phyloP scores from a whole-genome alignment of 1,140 invertebrate genomes.

The Drosophila seguyi region DNA sequence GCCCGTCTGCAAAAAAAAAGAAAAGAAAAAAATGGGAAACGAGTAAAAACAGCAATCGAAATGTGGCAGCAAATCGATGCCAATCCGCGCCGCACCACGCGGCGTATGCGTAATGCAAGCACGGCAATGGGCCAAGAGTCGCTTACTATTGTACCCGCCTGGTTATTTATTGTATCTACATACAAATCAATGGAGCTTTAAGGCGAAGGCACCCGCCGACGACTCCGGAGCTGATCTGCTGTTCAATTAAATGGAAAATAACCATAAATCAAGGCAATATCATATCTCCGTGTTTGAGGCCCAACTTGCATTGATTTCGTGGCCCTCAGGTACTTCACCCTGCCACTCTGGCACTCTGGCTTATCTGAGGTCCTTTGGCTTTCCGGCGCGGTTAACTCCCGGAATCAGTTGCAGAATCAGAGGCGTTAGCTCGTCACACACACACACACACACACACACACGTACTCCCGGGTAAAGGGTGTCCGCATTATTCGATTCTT shows the following conservation, averaged over 20 bases:
- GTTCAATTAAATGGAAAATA: constrained; percentile 45
- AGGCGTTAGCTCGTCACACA: constrained; percentile 32
- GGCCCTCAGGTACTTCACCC: constrained; percentile 12
- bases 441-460: no score
- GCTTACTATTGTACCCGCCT: constrained; percentile 58
- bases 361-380: constrained; percentile 18
- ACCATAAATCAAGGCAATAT: constrained; percentile 42
- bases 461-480: constrained; percentile 3
- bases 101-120: constrained; percentile 71
- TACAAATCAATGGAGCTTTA: constrained; percentile 7
- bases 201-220: constrained; percentile 1
- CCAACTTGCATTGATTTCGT: constrained; percentile 18
- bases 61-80: constrained; percentile 72
- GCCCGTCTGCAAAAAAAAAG: constrained; percentile 29
- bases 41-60: constrained; percentile 42
- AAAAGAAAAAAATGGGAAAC: not conserved
- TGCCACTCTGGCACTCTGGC: not conserved
- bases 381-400: constrained; percentile 22
- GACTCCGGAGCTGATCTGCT: constrained; percentile 19
- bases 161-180: constrained; percentile 49
- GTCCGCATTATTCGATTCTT: constrained; percentile 78
- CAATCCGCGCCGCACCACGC: constrained; percentile 25
- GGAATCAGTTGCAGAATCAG: constrained; percentile 25
- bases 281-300: constrained; percentile 39
- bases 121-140: constrained; percentile 41